Base-by-base conservation (phyloP, 1,140 invertebrate genomes). In the Cecropterus lyciades region DNA sequence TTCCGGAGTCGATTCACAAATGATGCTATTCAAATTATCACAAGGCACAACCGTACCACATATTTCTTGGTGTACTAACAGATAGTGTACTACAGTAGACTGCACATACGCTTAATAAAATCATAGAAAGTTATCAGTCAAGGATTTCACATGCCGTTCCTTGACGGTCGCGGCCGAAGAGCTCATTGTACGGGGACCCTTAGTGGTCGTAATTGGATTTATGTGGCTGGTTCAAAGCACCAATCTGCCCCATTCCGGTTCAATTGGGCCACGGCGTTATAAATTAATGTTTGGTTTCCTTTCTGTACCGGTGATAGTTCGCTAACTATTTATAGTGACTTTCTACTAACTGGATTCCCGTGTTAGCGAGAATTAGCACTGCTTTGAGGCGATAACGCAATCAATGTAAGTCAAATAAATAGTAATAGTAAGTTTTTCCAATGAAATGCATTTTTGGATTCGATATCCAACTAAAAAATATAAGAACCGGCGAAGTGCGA, bases 141-240 rank as follows among this genome's bases (percentile, higher is more conserved):
- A 33, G 6, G 9, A 8, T 33, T 9, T 33, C 30, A 33, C 6
- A 8, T 33, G 1, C 3, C 30, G 1, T 33, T 33, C 30, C 7
- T 33, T n/a, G n/a, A n/a, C n/a, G n/a, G n/a, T 33, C 30, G 9
- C 9, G 9, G 2, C 9, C 0, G n/a, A 33, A 37, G 7, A 14
- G 49, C 14, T 8, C 16, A 3, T 42, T 56, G 53, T 42, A 20
- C 53, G 53, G n/a, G 43, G 9, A 5, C 11, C 53, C 37, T 56
- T 56, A 43, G n/a, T n/a, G 11, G 9, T 10, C 30, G 17, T 71
- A 71, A 71, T 71, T 71, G 69, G 65, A 71, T 67, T 67, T 71
- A 71, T 60, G 43, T 48, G 43, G 27, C 43, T 30, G 14, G 56
- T 37, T 37, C 27, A 46, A n/a, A 46, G 14, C 20, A 15, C 56